These are phyloP conservation scores for Scelioninae gen. 1 DNA, from an alignment of 2,888 invertebrate species.

Conservation along the genomic window DNA sequence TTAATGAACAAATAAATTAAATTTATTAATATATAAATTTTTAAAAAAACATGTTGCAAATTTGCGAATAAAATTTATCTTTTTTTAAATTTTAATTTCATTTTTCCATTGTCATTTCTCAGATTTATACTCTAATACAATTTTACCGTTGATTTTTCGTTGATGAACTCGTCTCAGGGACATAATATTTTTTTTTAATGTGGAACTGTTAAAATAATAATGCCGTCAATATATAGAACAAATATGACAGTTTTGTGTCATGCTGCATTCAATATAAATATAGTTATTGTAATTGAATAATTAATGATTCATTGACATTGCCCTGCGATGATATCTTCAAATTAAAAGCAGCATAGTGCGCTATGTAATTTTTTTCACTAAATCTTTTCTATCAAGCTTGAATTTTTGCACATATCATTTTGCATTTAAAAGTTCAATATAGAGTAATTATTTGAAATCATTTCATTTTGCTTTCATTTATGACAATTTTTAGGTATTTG, in stretches of 20 bases:
- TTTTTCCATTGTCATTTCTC: slow-evolving; percentile 27
- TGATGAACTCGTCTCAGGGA: slow-evolving; percentile 46
- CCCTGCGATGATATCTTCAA: slow-evolving; percentile 41
- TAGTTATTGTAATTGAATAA: background rate
- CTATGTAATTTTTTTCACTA: slow-evolving; percentile 14
- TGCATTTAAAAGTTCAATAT: background rate
- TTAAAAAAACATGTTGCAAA: too few relatives aligned
- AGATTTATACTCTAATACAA: slow-evolving; percentile 30
- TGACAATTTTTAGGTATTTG: background rate
- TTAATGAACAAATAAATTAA: too few relatives aligned
- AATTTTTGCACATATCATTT: slow-evolving; percentile 7
- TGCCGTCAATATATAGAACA: too few relatives aligned
- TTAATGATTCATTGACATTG: slow-evolving; percentile 9
- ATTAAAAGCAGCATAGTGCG: slow-evolving; percentile 13
- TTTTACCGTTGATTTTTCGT: slow-evolving; percentile 33
- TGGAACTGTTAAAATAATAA: too few relatives aligned
- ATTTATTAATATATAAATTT: too few relatives aligned
- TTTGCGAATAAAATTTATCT: too few relatives aligned
- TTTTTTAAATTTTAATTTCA: background rate
- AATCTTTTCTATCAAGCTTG: slow-evolving; percentile 21
- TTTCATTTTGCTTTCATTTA: background rate
- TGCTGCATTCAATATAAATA: too few relatives aligned
- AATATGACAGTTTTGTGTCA: too few relatives aligned
- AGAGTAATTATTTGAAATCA: background rate
- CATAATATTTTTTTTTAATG: background rate